These are phyloP conservation scores for Dolomedes plantarius DNA, from an alignment of 2,888 invertebrate genomes.

Conservation along the genomic window DNA sequence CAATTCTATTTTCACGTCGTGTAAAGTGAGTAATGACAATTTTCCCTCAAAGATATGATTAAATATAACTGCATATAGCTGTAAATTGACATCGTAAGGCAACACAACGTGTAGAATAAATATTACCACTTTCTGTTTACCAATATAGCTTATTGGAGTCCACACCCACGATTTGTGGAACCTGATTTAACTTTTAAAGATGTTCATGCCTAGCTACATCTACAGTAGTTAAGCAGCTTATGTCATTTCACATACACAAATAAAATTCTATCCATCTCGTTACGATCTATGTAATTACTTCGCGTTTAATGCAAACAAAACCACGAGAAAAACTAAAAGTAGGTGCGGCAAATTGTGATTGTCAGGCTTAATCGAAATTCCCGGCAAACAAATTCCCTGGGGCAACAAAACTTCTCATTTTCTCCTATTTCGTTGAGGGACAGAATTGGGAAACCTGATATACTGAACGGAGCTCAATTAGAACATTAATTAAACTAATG, in stretches of 20 bases:
- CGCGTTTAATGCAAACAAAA: conserved; percentile 60
- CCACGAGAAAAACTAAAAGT: conserved; percentile 61
- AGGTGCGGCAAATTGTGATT: conserved; percentile 68
- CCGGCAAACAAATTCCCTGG: conserved; percentile 60
- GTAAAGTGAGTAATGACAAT: too few relatives aligned
- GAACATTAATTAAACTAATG: conserved; percentile 71
- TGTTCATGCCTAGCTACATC: conserved; percentile 17
- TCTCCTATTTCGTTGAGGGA: conserved; percentile 45
- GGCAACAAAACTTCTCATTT: conserved; percentile 63
- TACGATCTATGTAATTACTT: conserved; percentile 50
- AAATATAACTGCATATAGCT: too few relatives aligned
- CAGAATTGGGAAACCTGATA: conserved; percentile 55
- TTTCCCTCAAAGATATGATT: too few relatives aligned
- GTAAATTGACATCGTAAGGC: background rate
- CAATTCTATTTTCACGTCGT: too few relatives aligned
- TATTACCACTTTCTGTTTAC: background rate
- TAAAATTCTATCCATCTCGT: conserved; percentile 58
- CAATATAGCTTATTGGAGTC: conserved; percentile 3
- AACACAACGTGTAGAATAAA: background rate
- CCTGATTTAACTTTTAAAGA: conserved; percentile 15
- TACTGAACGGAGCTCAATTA: conserved; percentile 63
- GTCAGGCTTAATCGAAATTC: conserved; percentile 69
- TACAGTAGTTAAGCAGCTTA: conserved; percentile 30
- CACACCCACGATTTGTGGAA: conserved; percentile 36
- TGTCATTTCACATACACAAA: conserved; percentile 58